Evolutionary conservation across 2,113 vertebrate species (phyloP).

Genomic region (Maccullochella peelii): DNA sequence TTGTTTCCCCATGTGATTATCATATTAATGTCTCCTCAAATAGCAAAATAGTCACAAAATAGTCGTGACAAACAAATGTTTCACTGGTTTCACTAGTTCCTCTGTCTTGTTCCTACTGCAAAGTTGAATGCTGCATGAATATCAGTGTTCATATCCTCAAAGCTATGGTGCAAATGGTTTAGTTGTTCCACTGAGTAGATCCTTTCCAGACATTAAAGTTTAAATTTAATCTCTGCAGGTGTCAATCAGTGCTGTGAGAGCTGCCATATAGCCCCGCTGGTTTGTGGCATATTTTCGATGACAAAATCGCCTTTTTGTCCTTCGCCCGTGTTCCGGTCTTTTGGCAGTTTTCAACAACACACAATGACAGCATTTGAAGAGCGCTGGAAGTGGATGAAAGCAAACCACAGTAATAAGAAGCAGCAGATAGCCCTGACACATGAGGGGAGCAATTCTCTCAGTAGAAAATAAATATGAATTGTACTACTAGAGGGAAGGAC

Average conservation of each 20-base stretch:
- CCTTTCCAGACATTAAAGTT: slow-evolving; percentile 46
- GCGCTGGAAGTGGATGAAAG: slow-evolving; percentile 92
- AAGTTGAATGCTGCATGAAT: slow-evolving; percentile 17
- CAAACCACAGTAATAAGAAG: slow-evolving; percentile 89
- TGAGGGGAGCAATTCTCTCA: slow-evolving; percentile 89
- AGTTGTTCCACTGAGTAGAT: slow-evolving; percentile 47
- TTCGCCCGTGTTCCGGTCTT: slow-evolving; percentile 70
- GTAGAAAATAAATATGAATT: slow-evolving; percentile 91
- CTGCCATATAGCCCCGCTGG: slow-evolving; percentile 15
- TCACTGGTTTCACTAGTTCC: background rate
- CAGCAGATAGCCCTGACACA: slow-evolving; percentile 88
- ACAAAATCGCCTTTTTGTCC: slow-evolving; percentile 73
- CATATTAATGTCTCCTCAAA: background rate
- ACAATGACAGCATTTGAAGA: slow-evolving; percentile 88
- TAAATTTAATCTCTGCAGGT: slow-evolving; percentile 69
- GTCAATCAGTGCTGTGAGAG: slow-evolving; percentile 63
- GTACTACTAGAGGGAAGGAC: slow-evolving; percentile 83
- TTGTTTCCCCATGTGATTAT: background rate
- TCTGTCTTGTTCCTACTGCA: slow-evolving; percentile 6
- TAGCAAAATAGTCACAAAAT: background rate
- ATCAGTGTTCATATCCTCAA: slow-evolving; percentile 21
- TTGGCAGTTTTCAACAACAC: slow-evolving; percentile 85
- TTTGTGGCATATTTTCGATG: slow-evolving; percentile 49
- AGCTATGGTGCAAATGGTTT: slow-evolving; percentile 23
- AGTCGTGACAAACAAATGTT: slow-evolving; percentile 23